Evolutionary conservation across 2,113 vertebrate species (phyloP).

Genomic region (Ceyx melanurus): DNA sequence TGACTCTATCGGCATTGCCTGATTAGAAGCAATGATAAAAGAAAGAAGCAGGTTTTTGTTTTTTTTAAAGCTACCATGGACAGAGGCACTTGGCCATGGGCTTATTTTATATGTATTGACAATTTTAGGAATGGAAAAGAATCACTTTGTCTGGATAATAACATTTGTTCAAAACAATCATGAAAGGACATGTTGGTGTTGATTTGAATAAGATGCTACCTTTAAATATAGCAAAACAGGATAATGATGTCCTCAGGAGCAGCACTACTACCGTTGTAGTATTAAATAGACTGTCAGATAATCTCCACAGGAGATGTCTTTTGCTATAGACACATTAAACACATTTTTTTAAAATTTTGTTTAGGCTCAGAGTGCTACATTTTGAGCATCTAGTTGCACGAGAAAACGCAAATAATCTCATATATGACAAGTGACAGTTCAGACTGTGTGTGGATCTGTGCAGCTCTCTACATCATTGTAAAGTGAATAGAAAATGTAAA

Average conservation of each 20-base stretch:
- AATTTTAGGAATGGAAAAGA: not conserved
- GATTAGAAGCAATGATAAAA: not conserved
- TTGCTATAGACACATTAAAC: not conserved
- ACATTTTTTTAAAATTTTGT: not conserved
- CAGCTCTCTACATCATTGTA: not conserved
- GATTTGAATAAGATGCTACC: not conserved
- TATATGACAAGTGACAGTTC: not conserved
- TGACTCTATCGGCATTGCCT: not conserved
- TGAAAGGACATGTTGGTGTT: not conserved
- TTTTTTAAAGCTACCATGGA: not conserved
- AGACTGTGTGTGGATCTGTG: not conserved
- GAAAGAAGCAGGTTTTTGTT: not conserved
- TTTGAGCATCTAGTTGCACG: constrained; percentile 1
- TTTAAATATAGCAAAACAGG: not conserved
- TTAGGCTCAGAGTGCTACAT: not conserved
- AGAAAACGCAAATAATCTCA: not conserved
- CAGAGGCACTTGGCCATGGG: not conserved
- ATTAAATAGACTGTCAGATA: not conserved
- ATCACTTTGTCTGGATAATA: not conserved
- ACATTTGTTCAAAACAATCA: not conserved
- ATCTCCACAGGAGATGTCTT: not conserved
- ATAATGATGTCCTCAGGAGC: constrained; percentile 1
- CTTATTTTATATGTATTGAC: not conserved
- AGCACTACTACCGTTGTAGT: not conserved
- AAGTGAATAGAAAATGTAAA: constrained; percentile 31